A percentile compares a stretch with the other conserved stretches of the same genome.
Evolutionary conservation across 2,797 vertebrate genomes (phyloP).

Genomic region (Lepilemur ruficaudatus): DNA sequence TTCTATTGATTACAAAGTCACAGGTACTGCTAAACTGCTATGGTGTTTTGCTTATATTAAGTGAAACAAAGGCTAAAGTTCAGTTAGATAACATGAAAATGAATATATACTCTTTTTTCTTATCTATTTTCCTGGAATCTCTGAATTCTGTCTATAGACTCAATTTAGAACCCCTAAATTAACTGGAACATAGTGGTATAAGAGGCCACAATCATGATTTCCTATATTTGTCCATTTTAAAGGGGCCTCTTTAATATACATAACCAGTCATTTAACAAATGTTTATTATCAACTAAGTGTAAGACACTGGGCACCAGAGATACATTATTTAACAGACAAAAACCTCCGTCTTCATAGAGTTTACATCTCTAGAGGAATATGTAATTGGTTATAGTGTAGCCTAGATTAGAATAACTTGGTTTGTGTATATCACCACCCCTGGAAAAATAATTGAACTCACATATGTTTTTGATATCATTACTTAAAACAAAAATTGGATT

Average conservation of each 20-base stretch:
- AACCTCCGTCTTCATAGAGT: not conserved
- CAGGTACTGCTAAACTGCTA: not conserved
- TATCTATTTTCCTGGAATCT: not conserved
- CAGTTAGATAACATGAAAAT: not conserved
- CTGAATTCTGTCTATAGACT: not conserved
- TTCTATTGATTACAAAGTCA: not conserved
- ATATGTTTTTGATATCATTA: not conserved
- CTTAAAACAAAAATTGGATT: slow-evolving; percentile 23
- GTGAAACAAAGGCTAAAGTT: slow-evolving; percentile 2
- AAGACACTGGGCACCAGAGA: not conserved
- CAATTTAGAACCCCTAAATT: slow-evolving; percentile 11
- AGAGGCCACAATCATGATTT: not conserved
- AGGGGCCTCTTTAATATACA: not conserved
- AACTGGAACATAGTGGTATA: not conserved
- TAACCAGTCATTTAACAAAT: not conserved
- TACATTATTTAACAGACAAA: not conserved
- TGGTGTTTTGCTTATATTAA: not conserved
- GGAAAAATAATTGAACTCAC: not conserved
- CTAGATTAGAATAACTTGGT: not conserved
- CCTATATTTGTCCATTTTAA: not conserved
- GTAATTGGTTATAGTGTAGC: not conserved
- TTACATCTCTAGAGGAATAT: slow-evolving; percentile 34
- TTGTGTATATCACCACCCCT: not conserved
- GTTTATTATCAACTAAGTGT: not conserved
- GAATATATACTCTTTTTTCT: not conserved